Percentiles rank a stretch among this genome's conserved stretches.
phyloP scores from a whole-genome alignment of 2,797 vertebrate genomes.

The Sebastolobus altivelis region DNA sequence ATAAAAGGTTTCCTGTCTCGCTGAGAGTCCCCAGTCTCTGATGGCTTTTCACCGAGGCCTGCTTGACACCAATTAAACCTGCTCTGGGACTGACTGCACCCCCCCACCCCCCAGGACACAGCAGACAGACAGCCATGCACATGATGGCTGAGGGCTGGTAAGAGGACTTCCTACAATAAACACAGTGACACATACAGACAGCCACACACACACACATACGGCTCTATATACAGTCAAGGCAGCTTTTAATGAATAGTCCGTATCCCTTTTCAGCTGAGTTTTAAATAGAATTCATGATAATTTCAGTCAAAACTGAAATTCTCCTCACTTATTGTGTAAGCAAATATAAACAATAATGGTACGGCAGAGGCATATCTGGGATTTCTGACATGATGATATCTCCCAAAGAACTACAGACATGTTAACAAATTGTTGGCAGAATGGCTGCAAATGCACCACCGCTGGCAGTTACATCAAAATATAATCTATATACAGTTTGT shows the following conservation, averaged over 20 bases:
- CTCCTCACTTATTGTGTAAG: no score
- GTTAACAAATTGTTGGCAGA: not conserved
- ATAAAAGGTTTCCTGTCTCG: conserved; percentile 89
- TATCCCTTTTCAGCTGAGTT: not conserved
- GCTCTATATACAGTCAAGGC: not conserved
- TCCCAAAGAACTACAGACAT: not conserved
- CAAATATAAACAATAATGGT: no score
- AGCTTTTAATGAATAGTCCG: conserved; percentile 8
- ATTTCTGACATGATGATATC: not conserved
- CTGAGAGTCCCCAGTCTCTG: conserved; percentile 83
- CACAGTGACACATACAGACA: conserved; percentile 41
- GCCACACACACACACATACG: conserved; percentile 15
- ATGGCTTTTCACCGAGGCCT: conserved; percentile 84
- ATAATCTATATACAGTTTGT: not conserved
- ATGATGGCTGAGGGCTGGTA: conserved; percentile 49
- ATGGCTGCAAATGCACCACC: not conserved
- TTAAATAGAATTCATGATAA: not conserved
- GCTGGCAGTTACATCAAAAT: not conserved
- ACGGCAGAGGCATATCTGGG: no score
- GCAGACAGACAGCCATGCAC: conserved; percentile 54
- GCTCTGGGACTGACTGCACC: conserved; percentile 48
- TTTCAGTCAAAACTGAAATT: not conserved
- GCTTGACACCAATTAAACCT: conserved; percentile 90
- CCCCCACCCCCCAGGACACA: conserved; percentile 44
- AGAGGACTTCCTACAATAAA: conserved; percentile 61